Conservation (phyloP, 2,888 invertebrate genomes). For the Apamea crenata region DNA sequence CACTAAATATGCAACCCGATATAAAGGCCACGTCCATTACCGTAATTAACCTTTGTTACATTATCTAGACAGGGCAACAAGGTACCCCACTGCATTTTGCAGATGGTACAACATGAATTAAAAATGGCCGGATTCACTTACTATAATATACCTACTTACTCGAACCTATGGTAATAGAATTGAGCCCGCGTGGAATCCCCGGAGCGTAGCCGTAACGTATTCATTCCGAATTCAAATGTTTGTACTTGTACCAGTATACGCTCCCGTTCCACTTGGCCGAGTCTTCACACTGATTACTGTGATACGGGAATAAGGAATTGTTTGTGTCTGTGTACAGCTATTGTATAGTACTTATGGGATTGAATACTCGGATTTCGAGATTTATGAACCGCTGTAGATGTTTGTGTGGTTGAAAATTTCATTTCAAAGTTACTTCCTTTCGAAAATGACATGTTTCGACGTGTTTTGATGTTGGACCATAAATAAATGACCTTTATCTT, state of each 20-base stretch:
- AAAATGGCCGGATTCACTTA: slow-evolving; percentile 43
- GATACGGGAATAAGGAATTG: slow-evolving; percentile 47
- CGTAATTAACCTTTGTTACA: slow-evolving; percentile 30
- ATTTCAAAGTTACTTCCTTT: background rate
- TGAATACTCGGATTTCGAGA: slow-evolving; percentile 17
- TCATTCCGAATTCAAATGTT: slow-evolving; percentile 63
- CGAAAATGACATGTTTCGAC: background rate
- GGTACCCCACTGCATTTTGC: slow-evolving; percentile 13
- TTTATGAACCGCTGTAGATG: background rate
- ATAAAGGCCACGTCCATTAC: slow-evolving; percentile 30
- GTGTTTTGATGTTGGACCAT: background rate
- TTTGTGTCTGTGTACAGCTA: slow-evolving; percentile 22
- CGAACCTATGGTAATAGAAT: slow-evolving; percentile 48
- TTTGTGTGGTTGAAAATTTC: background rate
- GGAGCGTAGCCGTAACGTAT: slow-evolving; percentile 39
- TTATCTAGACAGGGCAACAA: slow-evolving; percentile 29
- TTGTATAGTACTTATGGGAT: slow-evolving; percentile 1
- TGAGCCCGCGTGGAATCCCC: slow-evolving; percentile 26
- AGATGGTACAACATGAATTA: slow-evolving; percentile 28
- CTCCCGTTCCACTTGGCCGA: slow-evolving; percentile 49
- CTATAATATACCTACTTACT: slow-evolving; percentile 23
- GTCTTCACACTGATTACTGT: slow-evolving; percentile 53
- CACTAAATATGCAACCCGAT: slow-evolving; percentile 15
- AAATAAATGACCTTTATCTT: background rate
- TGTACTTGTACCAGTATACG: slow-evolving; percentile 40